Base-by-base conservation (phyloP, 2,888 invertebrate species). In the Drosophila antonietae region DNA sequence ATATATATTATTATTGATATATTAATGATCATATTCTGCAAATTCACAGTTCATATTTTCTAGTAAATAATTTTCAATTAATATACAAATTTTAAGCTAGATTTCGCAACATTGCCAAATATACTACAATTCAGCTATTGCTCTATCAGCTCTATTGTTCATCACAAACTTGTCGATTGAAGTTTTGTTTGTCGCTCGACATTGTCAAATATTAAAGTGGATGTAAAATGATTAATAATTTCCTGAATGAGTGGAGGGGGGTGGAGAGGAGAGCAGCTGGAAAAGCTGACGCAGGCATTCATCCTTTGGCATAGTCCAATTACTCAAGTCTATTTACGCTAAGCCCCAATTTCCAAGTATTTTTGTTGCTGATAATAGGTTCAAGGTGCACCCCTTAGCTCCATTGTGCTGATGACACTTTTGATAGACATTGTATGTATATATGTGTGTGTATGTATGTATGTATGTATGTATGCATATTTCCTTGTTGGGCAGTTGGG, bases 281-380 rank as follows among this genome's bases (percentile, higher is more conserved):
- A 46, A 7, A 7, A 15, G 23, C 23, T 2, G 28, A 15, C 5
- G 47, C 2, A 6, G 28, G 6, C 28, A 28, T 28, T 28, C n/a
- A 33, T 5, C 31, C 31, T 51, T 51, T 51, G 31, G 18, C 10
- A 12, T 18, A 12, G 49, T 51, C 49, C 49, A 51, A 51, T 51
- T 51, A 51, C 53, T 23, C 39, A 53, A 28, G 33, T 51, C 51
- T 51, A 33, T 51, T 51, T 18, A 8, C 51, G 18, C 14, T 18
- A 33, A 8, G 7, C 14, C 31, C 18, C 35, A 51, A 35, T 18
- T 33, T 51, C 35, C 51, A 20, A 14, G 51, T 33, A 51, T 51
- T 51, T 33, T 14, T 31, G 31, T 1, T 46, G 12, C 49, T n/a
- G 31, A 6, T 49, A 49, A 49, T 9, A 49, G 49, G 49, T 31